Evolutionary conservation across 2,113 vertebrate species (phyloP), one percentile per base, ranked within the genome.

Genomic region (Cheilinus undulatus): DNA sequence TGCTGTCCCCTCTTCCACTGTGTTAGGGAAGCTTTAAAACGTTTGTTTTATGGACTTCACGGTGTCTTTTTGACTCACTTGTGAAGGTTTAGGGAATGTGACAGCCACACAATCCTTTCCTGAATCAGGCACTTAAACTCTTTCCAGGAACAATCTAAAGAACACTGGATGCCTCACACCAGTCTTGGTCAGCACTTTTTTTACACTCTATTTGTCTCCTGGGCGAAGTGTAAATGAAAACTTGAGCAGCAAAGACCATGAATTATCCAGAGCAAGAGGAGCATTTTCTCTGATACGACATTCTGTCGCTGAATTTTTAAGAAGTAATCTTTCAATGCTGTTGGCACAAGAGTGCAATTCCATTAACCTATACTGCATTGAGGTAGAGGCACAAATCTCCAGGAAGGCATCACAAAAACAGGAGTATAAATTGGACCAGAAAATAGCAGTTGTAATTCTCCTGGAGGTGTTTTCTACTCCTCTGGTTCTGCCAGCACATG

Each of bases 401-500:
- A 20, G 26, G 15, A 40, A 12, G 15, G 45, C 11, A 13, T 10
- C 50, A 43, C 4, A 50, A 3, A 56, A 15, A 48, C 24, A 3
- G 5, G 27, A 17, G 36, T 17, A 6, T 19, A 1, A 34, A 8
- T 36, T 30, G 34, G 28, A 14, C 14, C 7, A 8, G 6, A 48
- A 57, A 50, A 50, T n/a, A 62, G 23, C 45, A 11, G 15, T 45
- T 53, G 17, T 48, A 52, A 38, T 36, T 26, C 20, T 75, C 22
- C 2, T 12, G 40, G 40, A 17, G 40, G 32, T 5, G 3, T 9
- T 4, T n/a, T 9, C 9, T 38, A n/a, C 36, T 4, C 11, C 11
- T 46, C 1, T 19, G 22, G 19, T 46, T 52, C 46, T 49, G 3
- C 11, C 32, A 30, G 20, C 45, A 51, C 20, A 24, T 15, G 17